These are phyloP conservation scores for Acanthurus leucopareius DNA, from an alignment of 2,797 vertebrate species.

Conservation along the genomic window DNA sequence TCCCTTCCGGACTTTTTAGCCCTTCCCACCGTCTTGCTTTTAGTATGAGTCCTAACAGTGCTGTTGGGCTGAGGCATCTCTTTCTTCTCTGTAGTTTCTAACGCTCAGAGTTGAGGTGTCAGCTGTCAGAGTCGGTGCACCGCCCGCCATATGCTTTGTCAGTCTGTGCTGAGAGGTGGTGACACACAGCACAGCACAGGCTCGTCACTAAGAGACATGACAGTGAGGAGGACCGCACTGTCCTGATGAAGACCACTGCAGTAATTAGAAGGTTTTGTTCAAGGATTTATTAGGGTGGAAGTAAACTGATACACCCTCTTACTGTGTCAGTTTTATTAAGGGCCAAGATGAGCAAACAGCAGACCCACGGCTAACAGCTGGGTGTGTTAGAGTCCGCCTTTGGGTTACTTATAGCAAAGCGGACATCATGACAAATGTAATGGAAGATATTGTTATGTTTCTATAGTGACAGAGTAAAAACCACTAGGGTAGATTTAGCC, in stretches of 20 bases:
- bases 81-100: conserved; percentile 1
- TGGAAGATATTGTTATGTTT: background rate
- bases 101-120: conserved; percentile 27
- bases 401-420: too few relatives aligned
- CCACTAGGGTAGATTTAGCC: too few relatives aligned
- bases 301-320: conserved; percentile 2
- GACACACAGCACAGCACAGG: background rate
- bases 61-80: conserved; percentile 6
- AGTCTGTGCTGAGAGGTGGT: conserved; percentile 1
- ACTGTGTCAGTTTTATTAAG: background rate
- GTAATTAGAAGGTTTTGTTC: background rate
- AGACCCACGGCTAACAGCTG: background rate
- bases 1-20: background rate
- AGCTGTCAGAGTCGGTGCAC: conserved; percentile 27
- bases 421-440: too few relatives aligned
- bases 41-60: background rate
- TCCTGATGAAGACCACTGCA: background rate
- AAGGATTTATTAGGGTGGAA: too few relatives aligned
- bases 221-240: background rate
- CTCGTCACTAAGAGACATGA: background rate
- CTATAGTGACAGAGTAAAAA: background rate
- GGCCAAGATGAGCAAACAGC: background rate
- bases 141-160: conserved; percentile 45
- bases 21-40: background rate
- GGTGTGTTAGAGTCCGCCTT: too few relatives aligned